These are phyloP conservation scores for Drosophila mauritiana DNA, from an alignment of 1,140 invertebrate species.

Conservation along the genomic window DNA sequence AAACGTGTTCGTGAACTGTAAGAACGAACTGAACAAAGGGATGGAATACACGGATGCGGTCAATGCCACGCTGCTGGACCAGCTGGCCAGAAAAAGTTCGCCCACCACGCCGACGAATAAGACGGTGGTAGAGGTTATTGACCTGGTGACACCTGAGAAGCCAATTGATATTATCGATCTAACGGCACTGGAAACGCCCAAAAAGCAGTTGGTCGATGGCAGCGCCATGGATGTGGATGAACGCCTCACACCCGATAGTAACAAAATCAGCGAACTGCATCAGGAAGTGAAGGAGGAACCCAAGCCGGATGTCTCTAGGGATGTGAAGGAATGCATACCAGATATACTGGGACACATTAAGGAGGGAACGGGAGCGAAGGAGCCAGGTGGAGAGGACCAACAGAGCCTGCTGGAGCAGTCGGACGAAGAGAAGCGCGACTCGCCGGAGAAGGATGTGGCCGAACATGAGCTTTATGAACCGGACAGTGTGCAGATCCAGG, in stretches of 20 bases:
- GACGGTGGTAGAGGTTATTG: constrained; percentile 75
- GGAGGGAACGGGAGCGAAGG: constrained; percentile 23
- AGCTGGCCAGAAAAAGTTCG: constrained; percentile 61
- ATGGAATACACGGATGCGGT: constrained; percentile 83
- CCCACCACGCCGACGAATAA: constrained; percentile 73
- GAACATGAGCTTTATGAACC: constrained; percentile 86
- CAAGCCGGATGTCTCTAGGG: constrained; percentile 77
- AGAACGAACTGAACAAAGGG: constrained; percentile 83
- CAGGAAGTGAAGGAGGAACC: constrained; percentile 22
- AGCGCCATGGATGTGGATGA: constrained; percentile 39
- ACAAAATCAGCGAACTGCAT: constrained; percentile 73
- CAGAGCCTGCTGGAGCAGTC: constrained; percentile 61
- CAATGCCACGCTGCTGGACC: constrained; percentile 76
- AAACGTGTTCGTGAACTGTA: constrained; percentile 80
- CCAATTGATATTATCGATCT: constrained; percentile 74
- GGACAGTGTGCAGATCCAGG: constrained; percentile 83
- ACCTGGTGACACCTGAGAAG: constrained; percentile 79
- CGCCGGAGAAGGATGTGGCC: constrained; percentile 85
- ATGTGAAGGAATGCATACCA: constrained; percentile 78
- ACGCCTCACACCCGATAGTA: constrained; percentile 50
- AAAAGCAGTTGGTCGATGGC: constrained; percentile 43
- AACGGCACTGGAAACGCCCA: constrained; percentile 58
- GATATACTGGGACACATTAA: constrained; percentile 80
- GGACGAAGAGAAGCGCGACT: constrained; percentile 82
- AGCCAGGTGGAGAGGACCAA: constrained; percentile 56